Evolutionary conservation across 2,113 vertebrate species (phyloP).

Genomic region (Herpetotheres cachinnans): DNA sequence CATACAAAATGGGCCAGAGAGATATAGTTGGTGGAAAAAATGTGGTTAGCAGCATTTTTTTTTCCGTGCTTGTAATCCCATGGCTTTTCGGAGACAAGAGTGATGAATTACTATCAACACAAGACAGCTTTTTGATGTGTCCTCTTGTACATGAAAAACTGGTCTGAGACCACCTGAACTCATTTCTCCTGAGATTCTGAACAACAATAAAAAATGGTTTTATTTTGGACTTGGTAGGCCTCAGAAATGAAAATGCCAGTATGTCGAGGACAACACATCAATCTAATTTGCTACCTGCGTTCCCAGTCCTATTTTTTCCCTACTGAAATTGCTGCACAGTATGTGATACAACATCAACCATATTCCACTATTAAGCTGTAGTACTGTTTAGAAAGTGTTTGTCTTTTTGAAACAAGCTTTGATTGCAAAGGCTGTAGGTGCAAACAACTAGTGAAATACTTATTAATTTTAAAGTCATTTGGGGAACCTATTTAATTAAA

Average conservation of each 20-base stretch:
- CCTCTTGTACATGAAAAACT: constrained; percentile 67
- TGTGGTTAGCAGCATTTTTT: neutral
- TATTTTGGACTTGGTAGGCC: constrained; percentile 75
- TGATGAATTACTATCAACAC: constrained; percentile 74
- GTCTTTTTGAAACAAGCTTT: neutral
- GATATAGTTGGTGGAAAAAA: neutral
- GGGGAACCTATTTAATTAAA: neutral
- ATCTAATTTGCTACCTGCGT: constrained; percentile 76
- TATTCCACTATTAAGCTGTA: neutral
- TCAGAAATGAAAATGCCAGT: constrained; percentile 82
- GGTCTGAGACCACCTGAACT: constrained; percentile 72
- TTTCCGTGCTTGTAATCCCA: constrained; percentile 44
- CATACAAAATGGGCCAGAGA: neutral
- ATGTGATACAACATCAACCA: constrained; percentile 6
- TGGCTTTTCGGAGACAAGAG: constrained; percentile 57
- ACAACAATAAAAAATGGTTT: constrained; percentile 80
- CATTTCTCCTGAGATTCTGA: constrained; percentile 75
- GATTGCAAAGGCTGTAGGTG: neutral
- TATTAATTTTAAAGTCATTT: neutral
- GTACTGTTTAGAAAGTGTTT: neutral
- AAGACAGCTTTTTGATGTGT: constrained; percentile 74
- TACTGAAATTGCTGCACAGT: constrained; percentile 32
- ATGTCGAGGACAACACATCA: constrained; percentile 74
- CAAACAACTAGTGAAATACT: neutral
- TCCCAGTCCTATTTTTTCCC: constrained; percentile 36